These are phyloP conservation scores for Anser brachyrhynchus DNA, from an alignment of 2,113 vertebrate genomes.

Conservation along the genomic window DNA sequence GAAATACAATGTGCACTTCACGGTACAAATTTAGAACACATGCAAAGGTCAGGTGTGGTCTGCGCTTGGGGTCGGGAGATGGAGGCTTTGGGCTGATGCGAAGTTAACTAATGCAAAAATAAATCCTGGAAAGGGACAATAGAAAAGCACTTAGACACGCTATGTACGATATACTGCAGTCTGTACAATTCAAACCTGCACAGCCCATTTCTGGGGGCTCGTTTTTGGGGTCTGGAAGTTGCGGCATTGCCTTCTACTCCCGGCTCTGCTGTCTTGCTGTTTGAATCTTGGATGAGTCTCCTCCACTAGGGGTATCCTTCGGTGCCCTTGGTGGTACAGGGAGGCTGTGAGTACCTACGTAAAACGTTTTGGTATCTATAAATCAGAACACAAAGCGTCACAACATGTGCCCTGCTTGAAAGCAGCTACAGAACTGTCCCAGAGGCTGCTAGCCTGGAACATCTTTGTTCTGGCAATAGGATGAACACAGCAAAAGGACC, in stretches of 20 bases:
- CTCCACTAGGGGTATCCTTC: background rate
- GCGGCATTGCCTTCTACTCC: background rate
- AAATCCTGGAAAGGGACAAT: background rate
- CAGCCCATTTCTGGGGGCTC: background rate
- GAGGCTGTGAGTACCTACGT: background rate
- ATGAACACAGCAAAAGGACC: background rate
- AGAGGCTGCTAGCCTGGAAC: background rate
- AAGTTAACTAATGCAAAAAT: background rate
- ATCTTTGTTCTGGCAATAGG: background rate
- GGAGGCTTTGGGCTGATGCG: background rate
- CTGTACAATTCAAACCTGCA: background rate
- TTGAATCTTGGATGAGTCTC: background rate
- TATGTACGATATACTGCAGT: background rate
- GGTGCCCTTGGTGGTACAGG: background rate
- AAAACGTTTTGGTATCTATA: background rate
- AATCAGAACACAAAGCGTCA: background rate
- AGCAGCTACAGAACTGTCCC: background rate
- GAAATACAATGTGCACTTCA: constrained; percentile 54
- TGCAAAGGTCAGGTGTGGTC: constrained; percentile 53
- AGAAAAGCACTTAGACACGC: background rate
- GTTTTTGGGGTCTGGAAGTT: background rate
- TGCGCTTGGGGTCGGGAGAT: background rate
- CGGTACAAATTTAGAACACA: background rate
- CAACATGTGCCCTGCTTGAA: background rate
- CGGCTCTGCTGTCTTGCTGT: background rate